These are phyloP conservation scores for Amphimedon queenslandica DNA, from an alignment of 37 sponge, comb jelly and placozoan genomes.

Conservation along the genomic window DNA sequence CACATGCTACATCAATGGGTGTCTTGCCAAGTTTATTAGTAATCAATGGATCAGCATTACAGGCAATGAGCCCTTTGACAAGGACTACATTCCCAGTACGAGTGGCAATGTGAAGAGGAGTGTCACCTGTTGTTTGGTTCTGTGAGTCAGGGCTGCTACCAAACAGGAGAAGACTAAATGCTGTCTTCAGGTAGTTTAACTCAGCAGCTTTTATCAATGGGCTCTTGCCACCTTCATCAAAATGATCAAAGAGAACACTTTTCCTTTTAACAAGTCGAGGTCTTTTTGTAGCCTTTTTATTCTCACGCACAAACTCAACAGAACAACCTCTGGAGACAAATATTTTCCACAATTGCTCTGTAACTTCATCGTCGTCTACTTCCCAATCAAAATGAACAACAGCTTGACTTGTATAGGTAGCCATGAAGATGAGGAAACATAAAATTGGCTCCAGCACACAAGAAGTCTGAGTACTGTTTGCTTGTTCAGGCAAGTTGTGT, in stretches of 20 bases:
- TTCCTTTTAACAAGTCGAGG: background rate
- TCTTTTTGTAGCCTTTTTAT: too few species aligned
- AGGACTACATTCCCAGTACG: conserved; percentile 9
- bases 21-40: conserved; percentile 21
- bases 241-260: background rate
- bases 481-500: too few species aligned
- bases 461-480: too few species aligned
- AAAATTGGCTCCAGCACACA: too few species aligned
- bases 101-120: conserved; percentile 35
- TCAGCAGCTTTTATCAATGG: conserved; percentile 26
- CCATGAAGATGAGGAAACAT: too few species aligned
- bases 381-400: too few species aligned
- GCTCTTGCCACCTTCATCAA: too few species aligned
- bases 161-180: conserved; percentile 1
- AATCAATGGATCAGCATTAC: conserved; percentile 20
- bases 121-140: conserved; percentile 5
- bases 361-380: too few species aligned
- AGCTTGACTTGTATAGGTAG: too few species aligned
- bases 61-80: conserved; percentile 31
- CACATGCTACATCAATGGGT: conserved; percentile 9
- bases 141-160: conserved; percentile 2
- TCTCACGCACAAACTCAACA: too few species aligned
- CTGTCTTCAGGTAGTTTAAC: conserved; percentile 7
- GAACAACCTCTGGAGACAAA: too few species aligned
- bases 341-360: too few species aligned